Percentiles rank a stretch among this genome's conserved stretches.
Evolutionary conservation across 2,113 vertebrate genomes (phyloP).

Genomic region (Spheniscus mendiculus): DNA sequence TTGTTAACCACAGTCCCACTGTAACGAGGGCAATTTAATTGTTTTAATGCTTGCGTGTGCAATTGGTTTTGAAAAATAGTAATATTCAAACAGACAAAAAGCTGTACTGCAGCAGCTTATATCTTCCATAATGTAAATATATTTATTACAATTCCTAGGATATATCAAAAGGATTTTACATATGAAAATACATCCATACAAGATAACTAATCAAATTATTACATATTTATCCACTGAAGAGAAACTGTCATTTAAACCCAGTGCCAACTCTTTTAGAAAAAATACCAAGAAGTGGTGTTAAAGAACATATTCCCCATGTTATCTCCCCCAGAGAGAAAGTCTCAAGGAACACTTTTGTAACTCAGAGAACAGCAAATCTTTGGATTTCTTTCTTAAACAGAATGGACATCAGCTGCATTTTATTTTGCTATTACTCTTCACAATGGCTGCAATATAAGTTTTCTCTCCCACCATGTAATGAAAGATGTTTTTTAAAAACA

Average conservation of each 20-base stretch:
- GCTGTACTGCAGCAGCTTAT: neutral
- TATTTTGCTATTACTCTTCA: neutral
- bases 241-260: neutral
- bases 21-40: neutral
- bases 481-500: neutral
- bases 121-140: neutral
- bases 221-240: neutral
- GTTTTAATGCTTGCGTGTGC: neutral
- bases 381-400: neutral
- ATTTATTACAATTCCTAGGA: neutral
- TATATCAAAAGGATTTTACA: neutral
- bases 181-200: neutral
- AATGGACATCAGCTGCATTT: neutral
- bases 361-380: neutral
- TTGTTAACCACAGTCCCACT: neutral
- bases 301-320: neutral
- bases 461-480: neutral
- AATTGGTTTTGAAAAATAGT: neutral
- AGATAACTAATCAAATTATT: neutral
- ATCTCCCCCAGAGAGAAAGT: neutral
- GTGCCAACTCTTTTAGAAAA: neutral
- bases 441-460: neutral
- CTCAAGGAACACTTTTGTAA: neutral
- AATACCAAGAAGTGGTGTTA: neutral
- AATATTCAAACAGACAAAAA: neutral